Conservation (phyloP, 2,888 invertebrate genomes). For the Drosophila tripunctata region DNA sequence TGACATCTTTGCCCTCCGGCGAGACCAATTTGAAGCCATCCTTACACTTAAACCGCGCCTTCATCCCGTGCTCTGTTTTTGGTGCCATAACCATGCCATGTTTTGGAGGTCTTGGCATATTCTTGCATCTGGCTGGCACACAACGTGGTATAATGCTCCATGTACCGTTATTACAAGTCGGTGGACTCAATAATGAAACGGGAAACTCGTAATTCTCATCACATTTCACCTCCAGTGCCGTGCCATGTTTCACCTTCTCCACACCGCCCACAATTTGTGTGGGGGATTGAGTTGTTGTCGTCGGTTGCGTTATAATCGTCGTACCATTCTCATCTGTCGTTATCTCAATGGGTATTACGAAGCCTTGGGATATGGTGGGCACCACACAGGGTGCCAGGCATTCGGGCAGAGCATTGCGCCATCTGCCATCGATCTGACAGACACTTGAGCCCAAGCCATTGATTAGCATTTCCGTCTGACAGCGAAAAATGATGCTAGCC, state of each 20-base stretch:
- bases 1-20: slow-evolving; percentile 85
- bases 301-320: slow-evolving; percentile 68
- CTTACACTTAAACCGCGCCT: slow-evolving; percentile 95
- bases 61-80: slow-evolving; percentile 98
- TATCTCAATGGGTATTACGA: slow-evolving; percentile 87
- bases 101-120: slow-evolving; percentile 92
- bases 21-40: slow-evolving; percentile 95
- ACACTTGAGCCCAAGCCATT: slow-evolving; percentile 95
- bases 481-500: slow-evolving; percentile 96
- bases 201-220: slow-evolving; percentile 94
- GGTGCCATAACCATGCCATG: slow-evolving; percentile 98
- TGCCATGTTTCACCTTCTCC: slow-evolving; percentile 87
- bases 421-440: slow-evolving; percentile 96
- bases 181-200: slow-evolving; percentile 88
- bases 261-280: slow-evolving; percentile 83
- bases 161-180: slow-evolving; percentile 96
- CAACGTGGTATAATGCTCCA: slow-evolving; percentile 97
- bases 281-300: slow-evolving; percentile 83
- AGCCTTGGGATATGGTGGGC: slow-evolving; percentile 93
- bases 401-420: slow-evolving; percentile 96
- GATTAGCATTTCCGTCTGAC: slow-evolving; percentile 95
- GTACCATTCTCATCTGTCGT: slow-evolving; percentile 83
- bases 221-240: slow-evolving; percentile 91
- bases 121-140: slow-evolving; percentile 92
- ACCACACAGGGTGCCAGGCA: slow-evolving; percentile 97